A percentile compares a stretch with the other conserved stretches of the same genome.
These are phyloP conservation scores for Eumerus sabulonum DNA, from an alignment of 2,888 invertebrate species.

Conservation along the genomic window DNA sequence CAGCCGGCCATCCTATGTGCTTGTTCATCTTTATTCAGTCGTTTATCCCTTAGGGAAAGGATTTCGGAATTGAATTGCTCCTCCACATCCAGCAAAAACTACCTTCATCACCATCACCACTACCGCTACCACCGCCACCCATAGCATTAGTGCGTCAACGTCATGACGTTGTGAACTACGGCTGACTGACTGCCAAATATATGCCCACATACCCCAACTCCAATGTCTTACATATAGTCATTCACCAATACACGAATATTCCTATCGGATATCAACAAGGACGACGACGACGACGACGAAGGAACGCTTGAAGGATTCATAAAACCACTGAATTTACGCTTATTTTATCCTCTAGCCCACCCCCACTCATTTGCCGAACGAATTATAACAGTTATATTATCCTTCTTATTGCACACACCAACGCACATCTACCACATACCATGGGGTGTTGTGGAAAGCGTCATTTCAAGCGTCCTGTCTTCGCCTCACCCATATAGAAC, in stretches of 20 bases:
- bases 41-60: conserved; percentile 48
- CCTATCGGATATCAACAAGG: not conserved
- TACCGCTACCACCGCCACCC: too few species aligned
- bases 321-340: conserved; percentile 78
- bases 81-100: conserved; percentile 52
- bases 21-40: conserved; percentile 58
- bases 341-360: conserved; percentile 73
- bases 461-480: conserved; percentile 39
- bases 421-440: too few species aligned
- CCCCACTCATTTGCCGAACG: conserved; percentile 37
- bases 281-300: too few species aligned
- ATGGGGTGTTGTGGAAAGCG: conserved; percentile 72
- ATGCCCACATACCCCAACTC: conserved; percentile 31
- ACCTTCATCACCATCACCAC: too few species aligned
- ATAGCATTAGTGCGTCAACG: too few species aligned
- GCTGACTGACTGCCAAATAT: conserved; percentile 65
- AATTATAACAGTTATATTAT: conserved; percentile 76
- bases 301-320: conserved; percentile 72
- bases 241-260: conserved; percentile 2
- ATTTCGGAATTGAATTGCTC: conserved; percentile 76
- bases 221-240: conserved; percentile 16
- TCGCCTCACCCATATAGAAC: conserved; percentile 24
- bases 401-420: conserved; percentile 76
- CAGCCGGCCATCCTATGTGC: conserved; percentile 17
- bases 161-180: conserved; percentile 10